Base-by-base conservation (phyloP, 2,888 invertebrate genomes). In the Pterostichus madidus region DNA sequence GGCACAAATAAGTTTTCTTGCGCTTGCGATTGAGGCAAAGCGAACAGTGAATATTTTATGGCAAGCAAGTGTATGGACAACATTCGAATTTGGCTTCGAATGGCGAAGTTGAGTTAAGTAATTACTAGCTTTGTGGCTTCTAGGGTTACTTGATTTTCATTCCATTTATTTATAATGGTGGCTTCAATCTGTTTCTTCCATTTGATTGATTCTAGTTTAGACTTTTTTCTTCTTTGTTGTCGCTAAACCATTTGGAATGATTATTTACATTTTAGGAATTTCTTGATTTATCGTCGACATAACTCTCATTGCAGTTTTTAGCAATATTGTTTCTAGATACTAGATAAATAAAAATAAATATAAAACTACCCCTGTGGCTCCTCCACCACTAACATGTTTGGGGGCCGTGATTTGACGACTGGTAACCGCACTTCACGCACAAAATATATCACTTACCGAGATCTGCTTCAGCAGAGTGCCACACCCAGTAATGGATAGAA, bases 1-100 rank as follows among this genome's bases (percentile, higher is more conserved):
- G 61, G 79, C 46, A 64, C 79, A 75, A 75, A 75, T 75, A 75
- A 75, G 49, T 75, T 75, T 75, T 52, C 75, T 75, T 52, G 44
- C 49, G 49, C 75, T 17, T 46, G 49, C 75, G 52, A 75, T 52
- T 52, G 17, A 15, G 15, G 15, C n/a, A 52, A 52, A 75, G 49
- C 75, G 75, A 75, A 75, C 68, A 71, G 68, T 71, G 68, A 71
- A 71, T 71, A 71, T 71, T 71, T 71, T 39, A 71, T 71, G 44
- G 13, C 32, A 39, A 64, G 68, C 68, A 15, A 71, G 68, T 15
- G 68, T 71, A 71, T 71, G 68, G 68, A 71, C 44, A 71, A 71
- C 44, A 71, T 44, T 71, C 13, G 68, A 71, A 71, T 71, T 71
- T 71, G 68, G 17, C 68, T 44, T 17, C 10, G 68, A 71, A 71